A percentile compares a stretch with the other conserved stretches of the same genome.
Evolutionary conservation across 2,888 invertebrate genomes (phyloP).

Genomic region (Caenorhabditis drosophilae): DNA sequence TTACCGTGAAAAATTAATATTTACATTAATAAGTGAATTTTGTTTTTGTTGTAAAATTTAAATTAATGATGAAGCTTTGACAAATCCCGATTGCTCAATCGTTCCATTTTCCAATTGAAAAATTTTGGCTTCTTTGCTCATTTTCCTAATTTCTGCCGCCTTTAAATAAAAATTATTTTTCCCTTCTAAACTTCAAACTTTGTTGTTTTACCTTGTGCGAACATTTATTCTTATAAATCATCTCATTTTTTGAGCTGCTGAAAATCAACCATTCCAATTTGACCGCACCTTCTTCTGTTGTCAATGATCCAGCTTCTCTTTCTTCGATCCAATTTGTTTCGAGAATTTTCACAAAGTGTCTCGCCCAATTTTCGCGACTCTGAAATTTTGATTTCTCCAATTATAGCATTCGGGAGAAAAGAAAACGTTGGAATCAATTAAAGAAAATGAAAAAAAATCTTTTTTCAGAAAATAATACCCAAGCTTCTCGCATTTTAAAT

Average conservation of each 20-base stretch:
- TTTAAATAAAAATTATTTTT: constrained; percentile 15
- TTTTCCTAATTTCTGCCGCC: constrained; percentile 42
- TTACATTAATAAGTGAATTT: not conserved
- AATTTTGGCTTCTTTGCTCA: constrained; percentile 11
- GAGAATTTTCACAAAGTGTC: constrained; percentile 25
- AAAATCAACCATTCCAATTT: constrained; percentile 43
- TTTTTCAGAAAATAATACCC: too few relatives aligned
- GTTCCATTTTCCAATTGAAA: constrained; percentile 21
- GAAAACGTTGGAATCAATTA: too few relatives aligned
- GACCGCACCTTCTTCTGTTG: constrained; percentile 24
- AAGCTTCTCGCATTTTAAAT: too few relatives aligned
- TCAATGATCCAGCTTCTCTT: constrained; percentile 3
- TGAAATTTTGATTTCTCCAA: too few relatives aligned
- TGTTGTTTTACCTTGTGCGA: constrained; percentile 45
- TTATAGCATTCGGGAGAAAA: too few relatives aligned
- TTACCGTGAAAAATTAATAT: not conserved
- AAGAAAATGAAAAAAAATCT: too few relatives aligned
- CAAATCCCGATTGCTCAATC: constrained; percentile 25
- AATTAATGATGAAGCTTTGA: constrained; percentile 12
- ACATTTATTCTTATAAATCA: constrained; percentile 46
- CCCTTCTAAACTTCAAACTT: too few relatives aligned
- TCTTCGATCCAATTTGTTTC: constrained; percentile 41
- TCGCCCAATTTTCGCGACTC: constrained; percentile 36
- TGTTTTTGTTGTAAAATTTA: not conserved
- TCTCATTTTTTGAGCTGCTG: constrained; percentile 36